phyloP scores from a whole-genome alignment of 1,140 invertebrate species.

The Bacillus rossius region DNA sequence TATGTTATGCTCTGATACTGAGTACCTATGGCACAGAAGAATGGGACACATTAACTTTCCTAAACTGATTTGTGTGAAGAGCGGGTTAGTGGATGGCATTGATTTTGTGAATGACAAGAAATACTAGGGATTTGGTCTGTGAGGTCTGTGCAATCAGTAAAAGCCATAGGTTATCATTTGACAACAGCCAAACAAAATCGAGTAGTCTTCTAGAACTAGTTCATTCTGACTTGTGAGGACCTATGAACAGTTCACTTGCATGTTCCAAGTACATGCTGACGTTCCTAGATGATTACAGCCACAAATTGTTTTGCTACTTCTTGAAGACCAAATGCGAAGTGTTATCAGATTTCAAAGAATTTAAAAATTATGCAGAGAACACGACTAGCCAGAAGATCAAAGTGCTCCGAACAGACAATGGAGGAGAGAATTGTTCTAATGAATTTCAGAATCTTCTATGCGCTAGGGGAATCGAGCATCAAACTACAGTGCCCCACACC shows the following conservation, averaged over 20 bases:
- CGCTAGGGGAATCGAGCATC: constrained; percentile 27
- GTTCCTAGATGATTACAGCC: constrained; percentile 4
- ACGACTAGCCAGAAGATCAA: constrained; percentile 13
- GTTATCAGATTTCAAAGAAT: constrained; percentile 6
- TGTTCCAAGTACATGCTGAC: constrained; percentile 9
- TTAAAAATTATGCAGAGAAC: constrained; percentile 11
- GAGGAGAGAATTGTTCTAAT: constrained; percentile 9
- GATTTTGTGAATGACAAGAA: no score
- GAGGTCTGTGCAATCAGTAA: no score
- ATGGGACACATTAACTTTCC: no score
- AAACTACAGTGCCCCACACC: constrained; percentile 29
- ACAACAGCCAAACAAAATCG: no score
- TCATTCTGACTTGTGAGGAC: constrained; percentile 34
- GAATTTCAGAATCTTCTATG: background rate
- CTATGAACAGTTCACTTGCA: constrained; percentile 21
- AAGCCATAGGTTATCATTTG: no score
- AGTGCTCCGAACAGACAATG: constrained; percentile 16
- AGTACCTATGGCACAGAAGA: no score
- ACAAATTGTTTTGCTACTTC: constrained; percentile 9
- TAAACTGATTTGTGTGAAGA: no score
- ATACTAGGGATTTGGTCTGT: no score
- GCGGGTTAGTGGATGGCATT: no score
- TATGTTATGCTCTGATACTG: no score
- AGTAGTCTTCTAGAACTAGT: constrained; percentile 21
- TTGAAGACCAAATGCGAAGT: background rate